Base-by-base conservation (phyloP, 2,797 vertebrate species). In the Moxostoma hubbsi region DNA sequence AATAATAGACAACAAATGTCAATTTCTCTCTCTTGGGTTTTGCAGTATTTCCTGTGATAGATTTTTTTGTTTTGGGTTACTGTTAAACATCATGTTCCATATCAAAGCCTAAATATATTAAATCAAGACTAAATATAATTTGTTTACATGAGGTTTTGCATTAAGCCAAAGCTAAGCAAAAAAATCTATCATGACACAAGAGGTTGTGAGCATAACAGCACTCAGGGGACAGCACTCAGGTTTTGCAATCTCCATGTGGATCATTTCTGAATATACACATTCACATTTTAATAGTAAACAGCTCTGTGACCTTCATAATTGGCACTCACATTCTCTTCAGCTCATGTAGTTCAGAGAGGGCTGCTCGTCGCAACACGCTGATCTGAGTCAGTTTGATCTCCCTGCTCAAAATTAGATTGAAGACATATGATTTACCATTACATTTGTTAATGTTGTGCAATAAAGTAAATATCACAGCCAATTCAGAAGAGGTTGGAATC, bases 101-200 rank as follows among this genome's bases (percentile, higher is more conserved):
- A 83, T 88, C 72, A 86, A 77, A 90, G 85, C 81, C 82, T 79
- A 86, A 92, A 92, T 86, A 89, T 13, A 36, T 68, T 57, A 63
- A 78, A 83, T 86, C 55, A 74, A 88, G 84, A 88, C 86, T 83
- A 85, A 88, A 88, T 85, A 86, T 46, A 2, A 70, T 50, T 68
- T 70, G 82, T 53, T 79, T 77, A 72, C 13, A 63, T 61, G 43
- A 0, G 9, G 62, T 78, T 66, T 66, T 63, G 62, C 68, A 63
- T 51, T 54, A 72, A 74, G 43, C 50, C 59, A 36, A 73, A 36
- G 4, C 36, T 36, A 36, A 36, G 36, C 36, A 36, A 36, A 36
- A 36, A 36, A 49, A 58, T 15, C 9, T 36, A 45, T 53, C 12
- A 6, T 50, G 57, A 51, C 10, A 15, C 9, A 43, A 47, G 8